Conservation (phyloP, 2,113 vertebrate genomes). For the Hemichromis elongatus region DNA sequence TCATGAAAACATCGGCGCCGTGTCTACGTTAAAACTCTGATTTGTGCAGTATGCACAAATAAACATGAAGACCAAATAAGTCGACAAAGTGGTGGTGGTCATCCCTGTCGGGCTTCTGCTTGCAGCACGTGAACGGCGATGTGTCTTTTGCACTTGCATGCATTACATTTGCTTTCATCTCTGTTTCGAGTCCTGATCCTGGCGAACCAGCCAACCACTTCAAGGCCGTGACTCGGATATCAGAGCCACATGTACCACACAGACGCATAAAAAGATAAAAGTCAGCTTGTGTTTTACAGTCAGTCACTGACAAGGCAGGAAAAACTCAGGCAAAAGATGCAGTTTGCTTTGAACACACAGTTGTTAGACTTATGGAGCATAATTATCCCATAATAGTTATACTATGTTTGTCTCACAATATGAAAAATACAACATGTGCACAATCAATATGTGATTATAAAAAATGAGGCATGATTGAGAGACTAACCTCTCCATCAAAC, state of each 20-base stretch:
- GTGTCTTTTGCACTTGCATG: neutral
- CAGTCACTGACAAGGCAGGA: neutral
- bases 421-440: neutral
- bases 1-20: too few relatives aligned
- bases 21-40: neutral
- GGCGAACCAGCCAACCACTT: neutral
- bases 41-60: neutral
- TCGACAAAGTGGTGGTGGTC: neutral
- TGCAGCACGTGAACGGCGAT: accelerated
- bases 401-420: neutral
- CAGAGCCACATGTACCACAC: neutral
- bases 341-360: neutral
- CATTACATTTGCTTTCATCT: neutral
- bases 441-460: neutral
- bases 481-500: too few relatives aligned
- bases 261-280: accelerated
- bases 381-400: neutral
- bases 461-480: accelerated
- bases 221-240: neutral
- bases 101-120: neutral
- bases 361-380: neutral
- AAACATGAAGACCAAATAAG: neutral
- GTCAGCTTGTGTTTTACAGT: neutral
- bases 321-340: neutral
- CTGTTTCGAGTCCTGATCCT: neutral